Evolutionary conservation across 2,113 vertebrate species (phyloP).

Genomic region (Nerophis lumbriciformis): DNA sequence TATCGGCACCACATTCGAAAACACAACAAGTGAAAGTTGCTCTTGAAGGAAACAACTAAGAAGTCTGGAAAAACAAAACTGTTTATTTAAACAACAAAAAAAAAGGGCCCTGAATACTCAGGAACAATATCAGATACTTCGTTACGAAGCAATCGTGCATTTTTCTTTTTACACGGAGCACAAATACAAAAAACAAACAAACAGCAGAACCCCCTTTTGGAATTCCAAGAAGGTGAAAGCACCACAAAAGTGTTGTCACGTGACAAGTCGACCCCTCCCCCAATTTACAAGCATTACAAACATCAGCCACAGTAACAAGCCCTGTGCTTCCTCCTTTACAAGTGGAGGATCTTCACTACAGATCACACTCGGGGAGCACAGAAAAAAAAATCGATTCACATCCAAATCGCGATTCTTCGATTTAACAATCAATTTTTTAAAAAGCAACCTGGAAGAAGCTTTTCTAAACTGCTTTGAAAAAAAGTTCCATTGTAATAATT

Average conservation of each 20-base stretch:
- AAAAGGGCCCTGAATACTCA: conserved; percentile 67
- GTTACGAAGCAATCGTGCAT: conserved; percentile 69
- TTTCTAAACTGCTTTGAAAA: background rate
- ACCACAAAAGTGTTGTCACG: conserved; percentile 41
- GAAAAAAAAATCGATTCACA: too few species aligned
- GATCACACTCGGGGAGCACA: too few species aligned
- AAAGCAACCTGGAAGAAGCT: too few species aligned
- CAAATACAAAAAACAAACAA: conserved; percentile 22
- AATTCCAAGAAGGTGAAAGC: conserved; percentile 46
- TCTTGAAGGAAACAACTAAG: background rate
- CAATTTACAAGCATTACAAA: conserved; percentile 8
- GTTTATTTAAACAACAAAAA: conserved; percentile 71
- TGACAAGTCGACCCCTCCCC: background rate
- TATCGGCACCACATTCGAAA: background rate
- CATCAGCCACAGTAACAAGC: conserved; percentile 7
- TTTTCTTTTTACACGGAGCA: conserved; percentile 40
- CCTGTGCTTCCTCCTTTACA: background rate
- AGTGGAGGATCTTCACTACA: background rate
- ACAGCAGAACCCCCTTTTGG: conserved; percentile 38
- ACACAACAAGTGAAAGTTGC: conserved; percentile 4
- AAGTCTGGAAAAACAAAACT: conserved; percentile 58
- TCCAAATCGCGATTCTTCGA: too few species aligned
- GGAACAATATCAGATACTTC: conserved; percentile 68
- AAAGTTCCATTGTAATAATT: background rate
- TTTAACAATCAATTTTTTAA: too few species aligned